phyloP scores from a whole-genome alignment of 23 tunicate genomes.

The Halocynthia aurantium region DNA sequence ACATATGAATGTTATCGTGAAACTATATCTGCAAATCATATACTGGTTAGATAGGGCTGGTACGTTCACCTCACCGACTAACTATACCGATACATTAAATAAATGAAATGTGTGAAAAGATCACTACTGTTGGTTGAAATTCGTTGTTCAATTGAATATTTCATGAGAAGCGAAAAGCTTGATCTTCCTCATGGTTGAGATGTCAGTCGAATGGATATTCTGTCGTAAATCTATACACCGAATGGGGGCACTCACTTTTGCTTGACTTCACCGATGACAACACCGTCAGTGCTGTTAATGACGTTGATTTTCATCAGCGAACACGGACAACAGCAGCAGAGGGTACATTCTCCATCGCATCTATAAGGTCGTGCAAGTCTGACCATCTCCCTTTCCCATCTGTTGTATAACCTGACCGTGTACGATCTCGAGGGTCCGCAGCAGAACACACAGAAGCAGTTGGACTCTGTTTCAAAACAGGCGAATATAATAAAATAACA shows the following conservation, averaged over 20 bases:
- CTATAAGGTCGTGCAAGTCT: constrained; percentile 60
- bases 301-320: constrained; percentile 44
- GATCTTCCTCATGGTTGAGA: no score
- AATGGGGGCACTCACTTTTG: constrained; percentile 26
- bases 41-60: no score
- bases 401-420: constrained; percentile 24
- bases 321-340: constrained; percentile 72
- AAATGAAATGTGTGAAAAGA: no score
- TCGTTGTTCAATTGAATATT: no score
- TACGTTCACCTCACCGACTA: no score
- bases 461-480: constrained; percentile 29
- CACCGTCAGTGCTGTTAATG: constrained; percentile 6
- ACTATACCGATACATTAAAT: no score
- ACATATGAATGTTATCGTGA: no score
- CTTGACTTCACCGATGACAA: constrained; percentile 23
- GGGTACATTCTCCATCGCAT: constrained; percentile 59
- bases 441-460: constrained; percentile 64
- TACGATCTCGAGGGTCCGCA: constrained; percentile 83
- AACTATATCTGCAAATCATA: no score
- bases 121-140: no score
- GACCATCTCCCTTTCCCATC: constrained; percentile 23
- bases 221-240: not conserved
- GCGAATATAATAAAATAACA: no score
- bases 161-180: no score
- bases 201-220: not conserved